phyloP scores from a whole-genome alignment of 2,113 vertebrate species.

The Amphiprion percula region DNA sequence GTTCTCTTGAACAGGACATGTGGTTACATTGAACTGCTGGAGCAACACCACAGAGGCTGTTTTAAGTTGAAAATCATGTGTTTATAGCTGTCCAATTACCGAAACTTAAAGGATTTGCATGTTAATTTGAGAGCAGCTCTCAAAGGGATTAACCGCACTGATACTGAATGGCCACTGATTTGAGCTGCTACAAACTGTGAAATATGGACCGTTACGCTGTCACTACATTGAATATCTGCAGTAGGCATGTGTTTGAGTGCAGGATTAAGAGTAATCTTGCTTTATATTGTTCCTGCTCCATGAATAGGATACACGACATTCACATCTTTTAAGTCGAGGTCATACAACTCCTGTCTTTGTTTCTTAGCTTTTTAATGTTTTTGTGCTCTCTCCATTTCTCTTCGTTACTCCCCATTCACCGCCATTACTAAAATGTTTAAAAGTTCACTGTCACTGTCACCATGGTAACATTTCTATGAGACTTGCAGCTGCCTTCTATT shows the following conservation, averaged over 20 bases:
- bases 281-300: slow-evolving; percentile 9
- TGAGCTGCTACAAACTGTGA: slow-evolving; percentile 39
- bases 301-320: slow-evolving; percentile 29
- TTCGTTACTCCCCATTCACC: slow-evolving; percentile 50
- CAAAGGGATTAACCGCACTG: slow-evolving; percentile 51
- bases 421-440: slow-evolving; percentile 75
- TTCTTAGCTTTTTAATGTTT: slow-evolving; percentile 44
- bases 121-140: slow-evolving; percentile 47
- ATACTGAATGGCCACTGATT: slow-evolving; percentile 41
- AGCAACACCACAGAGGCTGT: slow-evolving; percentile 5
- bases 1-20: background rate
- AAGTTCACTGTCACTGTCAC: slow-evolving; percentile 77
- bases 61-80: slow-evolving; percentile 17
- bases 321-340: slow-evolving; percentile 14
- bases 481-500: slow-evolving; percentile 77
- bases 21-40: background rate
- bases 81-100: slow-evolving; percentile 19
- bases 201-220: slow-evolving; percentile 22
- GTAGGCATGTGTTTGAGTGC: slow-evolving; percentile 36
- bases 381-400: slow-evolving; percentile 1
- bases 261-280: slow-evolving; percentile 44
- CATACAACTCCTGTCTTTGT: slow-evolving; percentile 32
- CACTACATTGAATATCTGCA: slow-evolving; percentile 27
- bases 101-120: slow-evolving; percentile 48
- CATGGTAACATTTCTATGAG: slow-evolving; percentile 80